Evolutionary conservation across 2,888 invertebrate genomes (phyloP).

Genomic region (Dasypolia templi): DNA sequence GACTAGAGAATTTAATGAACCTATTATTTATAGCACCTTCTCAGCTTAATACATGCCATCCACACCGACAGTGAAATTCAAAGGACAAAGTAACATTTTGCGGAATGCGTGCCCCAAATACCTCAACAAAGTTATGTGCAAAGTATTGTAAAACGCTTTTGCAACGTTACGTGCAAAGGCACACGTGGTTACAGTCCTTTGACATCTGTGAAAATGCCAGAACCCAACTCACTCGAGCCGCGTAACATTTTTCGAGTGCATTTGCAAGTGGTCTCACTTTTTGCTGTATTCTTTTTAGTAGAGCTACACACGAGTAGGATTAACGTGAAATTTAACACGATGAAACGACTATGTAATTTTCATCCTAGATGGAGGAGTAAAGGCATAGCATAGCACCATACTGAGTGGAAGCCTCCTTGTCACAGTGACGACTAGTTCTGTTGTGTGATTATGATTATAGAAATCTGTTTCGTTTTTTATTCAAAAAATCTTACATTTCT

Average conservation of each 20-base stretch:
- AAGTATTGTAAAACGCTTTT: conserved; percentile 30
- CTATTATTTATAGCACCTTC: neutral
- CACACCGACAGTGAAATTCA: neutral
- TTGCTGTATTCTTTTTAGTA: neutral
- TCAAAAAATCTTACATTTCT: neutral
- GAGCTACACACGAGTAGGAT: neutral
- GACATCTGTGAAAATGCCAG: conserved; percentile 30
- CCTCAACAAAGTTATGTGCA: conserved; percentile 28
- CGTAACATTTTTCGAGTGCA: conserved; percentile 23
- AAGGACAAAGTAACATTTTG: conserved; percentile 35
- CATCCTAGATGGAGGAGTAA: too few relatives aligned
- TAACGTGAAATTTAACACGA: neutral
- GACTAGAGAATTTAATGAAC: neutral
- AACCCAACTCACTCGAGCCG: conserved; percentile 27
- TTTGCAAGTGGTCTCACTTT: neutral
- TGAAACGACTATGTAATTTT: neutral
- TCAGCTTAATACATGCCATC: neutral
- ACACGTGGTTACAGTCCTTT: conserved; percentile 37
- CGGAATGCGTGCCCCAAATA: conserved; percentile 26
- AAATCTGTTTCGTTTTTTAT: neutral
- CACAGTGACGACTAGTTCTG: neutral
- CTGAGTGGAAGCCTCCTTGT: neutral
- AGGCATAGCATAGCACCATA: neutral
- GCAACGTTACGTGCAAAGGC: conserved; percentile 13
- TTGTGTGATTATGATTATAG: neutral